Evolutionary conservation across 2,113 vertebrate species (phyloP).

Genomic region (Neofelis nebulosa): DNA sequence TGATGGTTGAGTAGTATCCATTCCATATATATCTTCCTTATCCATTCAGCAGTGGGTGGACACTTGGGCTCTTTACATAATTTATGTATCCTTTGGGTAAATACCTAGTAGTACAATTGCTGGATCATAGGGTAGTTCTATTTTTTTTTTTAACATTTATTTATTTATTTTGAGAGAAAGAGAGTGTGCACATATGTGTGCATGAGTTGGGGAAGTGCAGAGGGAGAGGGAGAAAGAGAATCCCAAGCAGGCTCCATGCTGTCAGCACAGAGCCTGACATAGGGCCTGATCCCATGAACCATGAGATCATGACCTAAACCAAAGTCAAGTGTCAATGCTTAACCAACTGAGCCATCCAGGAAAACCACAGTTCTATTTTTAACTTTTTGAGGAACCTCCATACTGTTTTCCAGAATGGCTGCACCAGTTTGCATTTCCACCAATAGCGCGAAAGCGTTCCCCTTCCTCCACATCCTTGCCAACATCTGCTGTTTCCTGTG

Average conservation of each 20-base stretch:
- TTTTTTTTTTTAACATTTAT: not conserved
- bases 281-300: no score
- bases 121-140: not conserved
- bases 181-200: no score
- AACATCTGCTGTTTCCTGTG: not conserved
- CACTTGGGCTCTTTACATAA: not conserved
- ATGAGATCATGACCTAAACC: no score
- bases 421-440: not conserved
- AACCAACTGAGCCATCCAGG: no score
- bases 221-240: no score
- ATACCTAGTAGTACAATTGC: not conserved
- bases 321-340: no score
- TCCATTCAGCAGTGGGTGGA: not conserved
- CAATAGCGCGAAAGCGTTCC: not conserved
- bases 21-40: not conserved
- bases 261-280: no score
- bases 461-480: no score
- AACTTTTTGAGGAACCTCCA: not conserved
- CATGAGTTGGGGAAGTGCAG: no score
- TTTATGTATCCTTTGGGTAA: not conserved
- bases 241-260: no score
- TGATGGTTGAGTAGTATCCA: not conserved
- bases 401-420: not conserved
- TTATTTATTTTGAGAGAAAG: no score
- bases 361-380: not conserved